Conservation (phyloP, 2,113 vertebrate species). For the Gambusia affinis region DNA sequence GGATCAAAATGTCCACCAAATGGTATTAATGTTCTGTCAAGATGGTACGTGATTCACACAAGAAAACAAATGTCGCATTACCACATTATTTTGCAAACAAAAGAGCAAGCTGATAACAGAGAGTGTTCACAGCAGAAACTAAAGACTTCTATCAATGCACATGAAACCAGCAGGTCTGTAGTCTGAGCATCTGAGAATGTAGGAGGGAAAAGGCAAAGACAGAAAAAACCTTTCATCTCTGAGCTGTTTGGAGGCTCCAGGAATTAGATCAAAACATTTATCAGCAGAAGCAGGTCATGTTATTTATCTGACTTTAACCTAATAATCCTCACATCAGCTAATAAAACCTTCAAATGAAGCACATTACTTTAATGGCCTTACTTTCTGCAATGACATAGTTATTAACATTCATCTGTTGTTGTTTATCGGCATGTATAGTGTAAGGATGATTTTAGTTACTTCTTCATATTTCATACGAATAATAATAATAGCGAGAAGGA, state of each 20-base stretch:
- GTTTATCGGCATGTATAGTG: not conserved
- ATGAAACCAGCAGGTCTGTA: not conserved
- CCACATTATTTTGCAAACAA: not conserved
- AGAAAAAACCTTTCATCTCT: not conserved
- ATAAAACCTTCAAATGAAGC: not conserved
- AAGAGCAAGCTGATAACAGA: not conserved
- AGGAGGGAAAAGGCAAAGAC: not conserved
- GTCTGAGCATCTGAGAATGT: not conserved
- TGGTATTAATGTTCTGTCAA: slow-evolving; percentile 21
- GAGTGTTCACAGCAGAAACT: not conserved
- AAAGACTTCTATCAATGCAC: not conserved
- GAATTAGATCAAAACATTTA: not conserved
- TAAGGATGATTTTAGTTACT: not conserved
- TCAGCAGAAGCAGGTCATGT: not conserved
- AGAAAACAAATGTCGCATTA: slow-evolving; percentile 18
- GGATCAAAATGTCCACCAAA: slow-evolving; percentile 29
- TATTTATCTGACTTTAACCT: not conserved
- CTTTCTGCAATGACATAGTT: not conserved
- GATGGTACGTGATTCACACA: slow-evolving; percentile 24
- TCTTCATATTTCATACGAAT: not conserved
- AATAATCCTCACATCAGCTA: not conserved
- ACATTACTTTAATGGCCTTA: not conserved
- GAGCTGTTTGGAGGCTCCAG: not conserved
- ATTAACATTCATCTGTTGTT: not conserved
- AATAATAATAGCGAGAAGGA: not conserved